A percentile compares a stretch with the other conserved stretches of the same genome.
phyloP scores from a whole-genome alignment of 2,113 vertebrate genomes.

The Dicentrarchus labrax region DNA sequence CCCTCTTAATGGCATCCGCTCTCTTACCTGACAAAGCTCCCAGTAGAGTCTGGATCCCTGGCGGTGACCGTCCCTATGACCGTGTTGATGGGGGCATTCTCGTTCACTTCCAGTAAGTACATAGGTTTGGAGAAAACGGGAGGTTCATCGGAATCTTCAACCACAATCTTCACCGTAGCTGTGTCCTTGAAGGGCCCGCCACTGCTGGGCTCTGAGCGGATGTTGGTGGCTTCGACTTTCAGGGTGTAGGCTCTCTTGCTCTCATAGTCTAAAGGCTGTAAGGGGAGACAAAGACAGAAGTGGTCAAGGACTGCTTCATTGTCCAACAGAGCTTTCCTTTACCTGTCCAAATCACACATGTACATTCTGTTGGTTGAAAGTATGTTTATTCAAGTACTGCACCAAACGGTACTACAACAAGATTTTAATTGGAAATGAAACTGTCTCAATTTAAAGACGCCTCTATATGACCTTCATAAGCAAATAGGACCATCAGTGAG shows the following conservation, averaged over 20 bases:
- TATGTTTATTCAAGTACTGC: background rate
- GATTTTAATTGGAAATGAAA: too few relatives aligned
- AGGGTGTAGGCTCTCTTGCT: conserved; percentile 93
- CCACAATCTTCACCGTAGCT: conserved; percentile 91
- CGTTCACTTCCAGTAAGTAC: conserved; percentile 94
- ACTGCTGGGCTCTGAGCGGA: conserved; percentile 88
- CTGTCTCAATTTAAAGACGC: too few relatives aligned
- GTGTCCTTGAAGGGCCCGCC: conserved; percentile 95
- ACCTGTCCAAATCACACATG: background rate
- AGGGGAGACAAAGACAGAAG: conserved; percentile 44
- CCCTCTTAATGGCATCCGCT: background rate
- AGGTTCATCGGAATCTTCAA: conserved; percentile 95
- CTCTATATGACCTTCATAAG: too few relatives aligned
- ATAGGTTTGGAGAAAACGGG: conserved; percentile 91
- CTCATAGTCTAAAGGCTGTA: conserved; percentile 96
- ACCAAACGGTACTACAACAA: too few relatives aligned
- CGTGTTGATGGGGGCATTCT: conserved; percentile 92
- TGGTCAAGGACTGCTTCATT: conserved; percentile 6
- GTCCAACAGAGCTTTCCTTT: background rate
- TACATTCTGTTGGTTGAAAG: background rate
- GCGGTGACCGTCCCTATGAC: conserved; percentile 93
- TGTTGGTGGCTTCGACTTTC: conserved; percentile 94
- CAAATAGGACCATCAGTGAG: too few relatives aligned
- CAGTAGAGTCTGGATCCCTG: conserved; percentile 89
- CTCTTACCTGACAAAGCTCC: conserved; percentile 93